Percentiles rank a stretch among this genome's conserved stretches.
Conservation (phyloP, 2,888 invertebrate species). For the Beris morrisii region DNA sequence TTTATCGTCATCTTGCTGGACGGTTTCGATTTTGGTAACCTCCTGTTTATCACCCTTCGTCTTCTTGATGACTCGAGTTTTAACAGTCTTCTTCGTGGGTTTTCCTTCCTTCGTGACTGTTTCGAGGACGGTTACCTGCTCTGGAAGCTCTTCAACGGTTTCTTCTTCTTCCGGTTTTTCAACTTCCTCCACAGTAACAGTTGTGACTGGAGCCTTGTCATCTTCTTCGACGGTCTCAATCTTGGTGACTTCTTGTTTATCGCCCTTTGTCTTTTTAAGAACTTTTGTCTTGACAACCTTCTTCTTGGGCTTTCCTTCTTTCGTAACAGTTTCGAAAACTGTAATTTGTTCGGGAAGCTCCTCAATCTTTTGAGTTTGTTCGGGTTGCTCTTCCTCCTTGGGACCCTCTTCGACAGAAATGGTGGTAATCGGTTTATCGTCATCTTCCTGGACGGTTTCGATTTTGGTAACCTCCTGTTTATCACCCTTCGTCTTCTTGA, state of each 20-base stretch:
- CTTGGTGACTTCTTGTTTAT: constrained; percentile 53
- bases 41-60: constrained; percentile 51
- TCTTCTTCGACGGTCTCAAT: constrained; percentile 54
- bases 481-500: constrained; percentile 44
- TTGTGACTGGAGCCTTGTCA: constrained; percentile 53
- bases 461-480: constrained; percentile 43
- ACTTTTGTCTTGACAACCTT: constrained; percentile 46
- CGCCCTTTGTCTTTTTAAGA: constrained; percentile 49
- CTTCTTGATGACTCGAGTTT: constrained; percentile 50
- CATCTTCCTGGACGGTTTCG: constrained; percentile 50
- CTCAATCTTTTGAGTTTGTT: constrained; percentile 41
- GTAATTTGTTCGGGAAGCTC: constrained; percentile 42
- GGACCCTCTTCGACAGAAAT: constrained; percentile 41
- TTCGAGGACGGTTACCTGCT: constrained; percentile 54
- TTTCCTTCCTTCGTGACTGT: constrained; percentile 51
- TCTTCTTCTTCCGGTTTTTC: constrained; percentile 41
- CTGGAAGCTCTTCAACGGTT: constrained; percentile 46
- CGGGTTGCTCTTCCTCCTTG: constrained; percentile 37
- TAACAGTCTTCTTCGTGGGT: constrained; percentile 47
- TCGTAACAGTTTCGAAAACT: constrained; percentile 50
- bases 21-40: constrained; percentile 50
- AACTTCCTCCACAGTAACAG: constrained; percentile 43
- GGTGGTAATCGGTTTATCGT: constrained; percentile 48
- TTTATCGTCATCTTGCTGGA: constrained; percentile 46
- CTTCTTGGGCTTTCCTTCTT: constrained; percentile 44